phyloP scores from a whole-genome alignment of 2,113 vertebrate species.

The Callospermophilus lateralis region DNA sequence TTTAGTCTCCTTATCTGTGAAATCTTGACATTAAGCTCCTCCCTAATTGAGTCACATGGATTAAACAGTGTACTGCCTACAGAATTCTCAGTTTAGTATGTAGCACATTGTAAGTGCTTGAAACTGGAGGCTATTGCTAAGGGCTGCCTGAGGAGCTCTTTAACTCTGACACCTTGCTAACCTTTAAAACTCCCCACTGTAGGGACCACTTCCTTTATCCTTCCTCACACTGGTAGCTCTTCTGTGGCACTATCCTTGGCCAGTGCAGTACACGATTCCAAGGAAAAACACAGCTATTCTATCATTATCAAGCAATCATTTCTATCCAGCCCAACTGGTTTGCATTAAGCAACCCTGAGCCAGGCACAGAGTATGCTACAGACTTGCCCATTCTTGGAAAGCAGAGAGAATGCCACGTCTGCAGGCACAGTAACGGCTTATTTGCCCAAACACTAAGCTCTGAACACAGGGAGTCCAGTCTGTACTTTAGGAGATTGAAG shows the following conservation, averaged over 20 bases:
- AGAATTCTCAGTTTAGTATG: background rate
- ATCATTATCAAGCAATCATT: background rate
- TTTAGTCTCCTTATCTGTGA: slow-evolving; percentile 17
- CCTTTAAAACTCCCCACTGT: background rate
- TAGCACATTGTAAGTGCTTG: background rate
- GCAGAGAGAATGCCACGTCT: background rate
- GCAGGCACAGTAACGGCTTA: background rate
- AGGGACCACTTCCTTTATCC: background rate
- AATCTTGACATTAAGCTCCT: background rate
- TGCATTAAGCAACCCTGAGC: background rate
- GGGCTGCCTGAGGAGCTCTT: background rate
- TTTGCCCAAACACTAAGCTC: background rate
- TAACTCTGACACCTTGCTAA: background rate
- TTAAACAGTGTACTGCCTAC: background rate
- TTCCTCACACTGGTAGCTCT: background rate
- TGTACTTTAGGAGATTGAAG: background rate
- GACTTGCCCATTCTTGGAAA: background rate
- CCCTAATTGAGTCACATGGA: background rate
- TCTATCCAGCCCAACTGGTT: background rate
- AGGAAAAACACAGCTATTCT: background rate
- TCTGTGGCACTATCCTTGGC: background rate
- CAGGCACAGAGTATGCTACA: background rate
- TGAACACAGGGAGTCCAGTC: background rate
- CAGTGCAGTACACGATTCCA: background rate
- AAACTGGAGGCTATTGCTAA: background rate